Base-by-base conservation (phyloP, 2,113 vertebrate species). In the Malurus melanocephalus region DNA sequence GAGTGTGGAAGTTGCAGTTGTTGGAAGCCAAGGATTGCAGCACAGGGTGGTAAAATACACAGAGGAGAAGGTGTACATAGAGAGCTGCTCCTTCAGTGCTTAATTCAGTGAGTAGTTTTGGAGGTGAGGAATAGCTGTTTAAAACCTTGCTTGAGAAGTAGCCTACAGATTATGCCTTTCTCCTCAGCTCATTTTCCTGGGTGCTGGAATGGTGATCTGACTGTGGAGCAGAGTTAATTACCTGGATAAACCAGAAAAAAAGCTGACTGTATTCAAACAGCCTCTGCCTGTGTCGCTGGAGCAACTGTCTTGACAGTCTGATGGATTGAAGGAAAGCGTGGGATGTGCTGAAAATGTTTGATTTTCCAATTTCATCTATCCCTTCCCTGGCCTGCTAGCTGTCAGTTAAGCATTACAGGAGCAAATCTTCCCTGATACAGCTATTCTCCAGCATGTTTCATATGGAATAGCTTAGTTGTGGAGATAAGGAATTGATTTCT, bases 291-390 rank as follows among this genome's bases (percentile, higher is more conserved):
- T 61, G 8, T 66, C 0, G 0, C 76, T 88, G 52, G 14, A 66
- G 46, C 67, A 68, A 10, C 62, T 56, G 60, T 27, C 61, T 62
- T 91, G 86, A 74, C 85, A 93, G 60, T 2, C 1, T 77, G 85
- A 92, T 94, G 85, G 86, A 86, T 71, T 83, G 86, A 86, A 71
- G 76, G 83, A 71, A 67, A 6, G n/a, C 0, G 23, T 74, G 33
- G 92, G 88, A 66, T 86, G 75, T 91, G 80, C 80, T 88, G 68
- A 48, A 77, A 94, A 71, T 22, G 60, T 67, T 93, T 83, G 40
- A 59, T 80, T 85, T 91, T 91, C 59, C 30, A 67, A 46, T 93
- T 88, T 48, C 35, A 68, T 87, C 78, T 66, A 3, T 38, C 32
- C 24, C 11, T 80, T 87, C 30, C 48, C 52, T 73, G 43, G 26